Conservation (phyloP, 2,888 invertebrate genomes). For the Caenorhabditis imperialis region DNA sequence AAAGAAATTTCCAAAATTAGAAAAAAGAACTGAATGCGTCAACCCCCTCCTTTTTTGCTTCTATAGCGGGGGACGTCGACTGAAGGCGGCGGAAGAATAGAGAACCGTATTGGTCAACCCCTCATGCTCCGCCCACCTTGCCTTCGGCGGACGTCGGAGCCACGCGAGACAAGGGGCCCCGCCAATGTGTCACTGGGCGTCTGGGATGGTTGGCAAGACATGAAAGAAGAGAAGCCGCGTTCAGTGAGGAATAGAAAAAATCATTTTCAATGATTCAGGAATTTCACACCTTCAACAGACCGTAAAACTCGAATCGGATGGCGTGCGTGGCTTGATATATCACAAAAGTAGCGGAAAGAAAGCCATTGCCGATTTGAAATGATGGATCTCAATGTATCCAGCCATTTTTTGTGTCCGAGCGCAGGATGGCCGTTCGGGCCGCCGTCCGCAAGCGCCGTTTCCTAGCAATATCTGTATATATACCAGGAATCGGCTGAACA, state of each 20-base stretch:
- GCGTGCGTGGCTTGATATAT: constrained; percentile 29
- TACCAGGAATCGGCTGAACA: constrained; percentile 30
- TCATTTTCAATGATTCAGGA: constrained; percentile 18
- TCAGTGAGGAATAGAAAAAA: not conserved
- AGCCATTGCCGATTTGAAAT: constrained; percentile 53
- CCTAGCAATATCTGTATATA: constrained; percentile 31
- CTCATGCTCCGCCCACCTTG: constrained; percentile 20
- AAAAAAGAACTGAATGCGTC: constrained; percentile 31
- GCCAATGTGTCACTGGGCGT: constrained; percentile 35
- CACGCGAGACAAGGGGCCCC: constrained; percentile 1
- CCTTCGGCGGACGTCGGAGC: constrained; percentile 15
- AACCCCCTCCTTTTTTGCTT: constrained; percentile 16
- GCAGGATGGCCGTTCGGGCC: constrained; percentile 13
- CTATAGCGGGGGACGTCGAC: constrained; percentile 16
- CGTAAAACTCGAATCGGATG: constrained; percentile 49
- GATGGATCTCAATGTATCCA: constrained; percentile 50
- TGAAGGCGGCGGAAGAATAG: constrained; percentile 18
- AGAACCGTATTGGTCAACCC: constrained; percentile 47
- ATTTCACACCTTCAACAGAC: constrained; percentile 54
- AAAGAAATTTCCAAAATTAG: too few relatives aligned
- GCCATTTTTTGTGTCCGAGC: constrained; percentile 22
- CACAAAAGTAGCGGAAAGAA: constrained; percentile 50
- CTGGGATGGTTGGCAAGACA: constrained; percentile 23
- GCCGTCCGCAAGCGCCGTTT: not conserved
- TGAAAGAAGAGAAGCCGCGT: not conserved